Evolutionary conservation across 2,888 invertebrate genomes (phyloP).

Genomic region (Amaurobius ferox): DNA sequence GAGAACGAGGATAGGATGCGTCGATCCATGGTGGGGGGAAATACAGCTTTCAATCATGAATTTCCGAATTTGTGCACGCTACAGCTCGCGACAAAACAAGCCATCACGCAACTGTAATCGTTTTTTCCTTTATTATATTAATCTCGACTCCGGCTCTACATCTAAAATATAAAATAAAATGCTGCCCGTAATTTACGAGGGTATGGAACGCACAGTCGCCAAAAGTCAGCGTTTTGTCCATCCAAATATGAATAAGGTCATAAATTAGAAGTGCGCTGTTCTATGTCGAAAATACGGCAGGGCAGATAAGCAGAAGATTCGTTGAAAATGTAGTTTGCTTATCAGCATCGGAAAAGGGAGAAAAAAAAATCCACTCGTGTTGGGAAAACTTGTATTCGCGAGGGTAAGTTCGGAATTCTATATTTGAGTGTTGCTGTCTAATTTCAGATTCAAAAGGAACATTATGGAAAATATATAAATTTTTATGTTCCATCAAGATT

Average conservation of each 20-base stretch:
- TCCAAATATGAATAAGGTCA: conserved; percentile 42
- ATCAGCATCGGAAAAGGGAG: too few relatives aligned
- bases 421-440: too few relatives aligned
- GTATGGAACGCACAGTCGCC: conserved; percentile 41
- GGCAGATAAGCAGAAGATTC: conserved; percentile 22
- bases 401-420: too few relatives aligned
- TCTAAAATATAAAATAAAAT: conserved; percentile 1
- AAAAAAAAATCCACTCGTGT: too few relatives aligned
- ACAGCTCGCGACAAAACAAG: conserved; percentile 30
- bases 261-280: conserved; percentile 49
- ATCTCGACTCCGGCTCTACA: background rate
- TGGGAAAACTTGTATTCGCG: too few relatives aligned
- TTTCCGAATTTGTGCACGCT: conserved; percentile 18
- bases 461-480: too few relatives aligned
- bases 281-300: conserved; percentile 35
- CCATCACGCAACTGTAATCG: conserved; percentile 22
- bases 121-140: background rate
- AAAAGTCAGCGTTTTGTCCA: conserved; percentile 57
- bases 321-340: too few relatives aligned
- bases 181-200: conserved; percentile 46
- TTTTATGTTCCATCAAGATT: too few relatives aligned
- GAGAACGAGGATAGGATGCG: too few relatives aligned
- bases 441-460: too few relatives aligned
- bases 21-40: too few relatives aligned
- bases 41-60: too few relatives aligned